Evolutionary conservation across 2,797 vertebrate species (phyloP).

Genomic region (Sebastes iracundus): DNA sequence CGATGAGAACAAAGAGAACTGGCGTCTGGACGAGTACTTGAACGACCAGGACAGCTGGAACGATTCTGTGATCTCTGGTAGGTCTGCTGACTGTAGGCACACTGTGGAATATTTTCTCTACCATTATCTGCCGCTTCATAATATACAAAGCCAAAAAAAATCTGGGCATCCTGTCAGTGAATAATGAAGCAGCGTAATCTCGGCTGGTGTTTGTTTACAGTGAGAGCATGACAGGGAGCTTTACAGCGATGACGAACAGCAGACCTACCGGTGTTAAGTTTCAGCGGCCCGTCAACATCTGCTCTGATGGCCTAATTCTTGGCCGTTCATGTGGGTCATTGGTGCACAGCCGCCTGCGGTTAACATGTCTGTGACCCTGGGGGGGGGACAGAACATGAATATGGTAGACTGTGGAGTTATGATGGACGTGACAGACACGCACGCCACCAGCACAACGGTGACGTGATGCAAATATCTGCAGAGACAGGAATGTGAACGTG

Average conservation of each 20-base stretch:
- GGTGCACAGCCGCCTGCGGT: constrained; percentile 1
- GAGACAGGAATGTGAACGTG: background rate
- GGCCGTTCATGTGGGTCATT: constrained; percentile 58
- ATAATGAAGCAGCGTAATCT: constrained; percentile 50
- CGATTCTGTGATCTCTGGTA: constrained; percentile 94
- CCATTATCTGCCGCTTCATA: background rate
- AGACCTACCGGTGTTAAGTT: constrained; percentile 52
- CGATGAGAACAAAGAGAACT: constrained; percentile 97
- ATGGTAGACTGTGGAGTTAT: background rate
- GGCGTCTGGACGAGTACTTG: constrained; percentile 87
- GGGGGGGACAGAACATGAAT: background rate
- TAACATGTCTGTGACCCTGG: constrained; percentile 9
- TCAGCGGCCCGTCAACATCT: constrained; percentile 64
- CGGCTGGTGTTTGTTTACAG: constrained; percentile 47
- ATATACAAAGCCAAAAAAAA: constrained; percentile 7
- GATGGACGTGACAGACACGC: background rate
- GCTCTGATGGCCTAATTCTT: constrained; percentile 71
- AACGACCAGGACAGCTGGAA: constrained; percentile 93
- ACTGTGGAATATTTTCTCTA: background rate
- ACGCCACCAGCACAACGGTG: background rate
- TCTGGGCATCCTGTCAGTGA: constrained; percentile 13
- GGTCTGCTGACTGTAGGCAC: constrained; percentile 34
- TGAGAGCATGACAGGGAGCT: constrained; percentile 27
- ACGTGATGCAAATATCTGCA: background rate
- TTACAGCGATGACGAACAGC: constrained; percentile 17